Percentiles rank a stretch among this genome's conserved stretches.
Conservation (phyloP, 1,140 invertebrate species). For the Drosophila ficusphila region DNA sequence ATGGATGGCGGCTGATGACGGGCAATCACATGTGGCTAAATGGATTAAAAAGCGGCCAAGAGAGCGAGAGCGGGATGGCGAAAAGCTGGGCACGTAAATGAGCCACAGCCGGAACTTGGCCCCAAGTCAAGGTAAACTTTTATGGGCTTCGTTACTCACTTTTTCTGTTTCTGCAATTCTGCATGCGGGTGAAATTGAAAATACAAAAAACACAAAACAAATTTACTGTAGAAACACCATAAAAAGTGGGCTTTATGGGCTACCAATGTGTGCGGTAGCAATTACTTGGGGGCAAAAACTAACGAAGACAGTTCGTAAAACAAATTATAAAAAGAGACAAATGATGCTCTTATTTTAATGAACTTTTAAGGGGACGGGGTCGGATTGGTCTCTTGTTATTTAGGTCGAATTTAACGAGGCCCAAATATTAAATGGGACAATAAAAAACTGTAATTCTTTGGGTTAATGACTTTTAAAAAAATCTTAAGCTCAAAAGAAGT, state of each 20-base stretch:
- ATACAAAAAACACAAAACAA: constrained; percentile 22
- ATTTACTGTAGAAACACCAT: constrained; percentile 16
- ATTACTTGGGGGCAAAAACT: constrained; percentile 9
- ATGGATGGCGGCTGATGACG: constrained; percentile 60
- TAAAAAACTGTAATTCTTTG: background rate
- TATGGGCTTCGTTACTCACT: constrained; percentile 38
- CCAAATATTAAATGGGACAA: background rate
- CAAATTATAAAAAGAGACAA: constrained; percentile 24
- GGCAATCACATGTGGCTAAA: constrained; percentile 75
- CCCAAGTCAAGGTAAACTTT: constrained; percentile 69
- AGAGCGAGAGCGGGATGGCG: constrained; percentile 10
- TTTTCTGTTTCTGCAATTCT: constrained; percentile 12
- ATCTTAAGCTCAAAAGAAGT: background rate
- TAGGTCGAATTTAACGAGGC: background rate
- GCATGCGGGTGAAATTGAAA: constrained; percentile 70
- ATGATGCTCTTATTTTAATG: constrained; percentile 40
- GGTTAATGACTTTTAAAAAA: no score
- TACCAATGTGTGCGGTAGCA: constrained; percentile 19
- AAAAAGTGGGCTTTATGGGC: constrained; percentile 24
- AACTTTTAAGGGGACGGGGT: constrained; percentile 15
- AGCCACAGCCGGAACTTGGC: constrained; percentile 72
- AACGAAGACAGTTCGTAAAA: constrained; percentile 12
- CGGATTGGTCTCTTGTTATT: background rate
- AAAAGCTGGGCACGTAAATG: constrained; percentile 19
- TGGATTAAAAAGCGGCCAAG: constrained; percentile 68